Evolutionary conservation across 2,113 vertebrate genomes (phyloP), one percentile per base, ranked within the genome.

Genomic region (Gracilinanus agilis): DNA sequence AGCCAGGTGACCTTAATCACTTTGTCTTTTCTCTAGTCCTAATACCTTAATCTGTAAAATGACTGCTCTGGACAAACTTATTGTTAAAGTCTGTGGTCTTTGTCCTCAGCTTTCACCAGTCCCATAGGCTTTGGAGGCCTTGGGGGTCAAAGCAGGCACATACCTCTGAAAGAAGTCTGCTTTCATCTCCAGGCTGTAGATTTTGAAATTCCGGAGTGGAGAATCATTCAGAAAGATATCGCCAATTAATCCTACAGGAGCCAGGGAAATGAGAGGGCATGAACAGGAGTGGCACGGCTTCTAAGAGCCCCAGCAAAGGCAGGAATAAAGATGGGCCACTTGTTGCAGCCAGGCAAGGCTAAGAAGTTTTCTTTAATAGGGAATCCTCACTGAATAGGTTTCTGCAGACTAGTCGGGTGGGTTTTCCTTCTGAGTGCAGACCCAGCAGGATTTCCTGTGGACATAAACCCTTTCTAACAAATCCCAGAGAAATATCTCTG

Each of bases 131-230:
- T 29, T 58, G 5, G 8, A 1, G 27, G 53, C 21, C 67, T 54
- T 9, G 61, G 44, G 44, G 34, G 21, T 75, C 5, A 19, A 9
- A 3, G 13, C 0, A 2, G 40, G 75, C 16, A 93, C 97, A 49
- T 49, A 99, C 99, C 98, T 98, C 95, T 98, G 96, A 92, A 99
- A 98, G 96, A 99, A 99, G 96, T 75, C 94, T 55, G 98, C 96
- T 95, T 98, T 98, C 99, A 99, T 98, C 93, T 99, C 98, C 95
- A 99, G 95, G 90, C 98, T 98, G 96, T 99, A 99, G 96, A 99
- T 99, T 97, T 96, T 99, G 97, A 99, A 99, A 92, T 98, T 98
- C 95, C 98, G 98, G 98, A 99, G 94, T 92, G 98, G 98, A 89
- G 96, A 97, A 75, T 98, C 97, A 94, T 99, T 98, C 96, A 99